These are phyloP conservation scores for Pogonognathellus flavescens DNA, from an alignment of 1,140 invertebrate genomes.

Conservation along the genomic window DNA sequence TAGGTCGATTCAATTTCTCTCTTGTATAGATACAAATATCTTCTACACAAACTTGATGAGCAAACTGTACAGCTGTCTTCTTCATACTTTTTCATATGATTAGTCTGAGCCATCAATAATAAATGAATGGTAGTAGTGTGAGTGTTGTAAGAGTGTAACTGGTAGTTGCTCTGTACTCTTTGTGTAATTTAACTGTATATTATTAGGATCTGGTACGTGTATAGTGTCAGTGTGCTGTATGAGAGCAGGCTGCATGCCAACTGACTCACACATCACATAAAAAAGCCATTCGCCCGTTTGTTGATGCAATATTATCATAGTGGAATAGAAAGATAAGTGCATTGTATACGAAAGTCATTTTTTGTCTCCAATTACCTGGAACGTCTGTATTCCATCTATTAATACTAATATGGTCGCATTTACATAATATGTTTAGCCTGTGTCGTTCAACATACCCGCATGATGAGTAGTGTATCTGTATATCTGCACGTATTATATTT, in stretches of 20 bases:
- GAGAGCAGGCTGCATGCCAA: constrained; percentile 1
- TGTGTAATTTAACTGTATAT: too few species aligned
- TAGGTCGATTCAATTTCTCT: not conserved
- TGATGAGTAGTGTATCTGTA: too few species aligned
- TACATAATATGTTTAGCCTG: not conserved
- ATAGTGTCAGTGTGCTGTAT: not conserved
- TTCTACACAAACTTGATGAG: too few species aligned
- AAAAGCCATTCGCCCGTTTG: not conserved
- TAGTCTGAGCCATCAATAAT: too few species aligned
- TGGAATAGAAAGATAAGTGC: not conserved
- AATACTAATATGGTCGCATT: not conserved
- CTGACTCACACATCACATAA: constrained; percentile 35
- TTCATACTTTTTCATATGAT: too few species aligned
- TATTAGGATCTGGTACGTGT: too few species aligned
- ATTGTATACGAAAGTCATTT: not conserved
- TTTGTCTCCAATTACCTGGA: not conserved
- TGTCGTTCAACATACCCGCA: too few species aligned
- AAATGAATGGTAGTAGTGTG: too few species aligned
- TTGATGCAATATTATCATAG: not conserved
- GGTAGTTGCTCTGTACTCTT: too few species aligned
- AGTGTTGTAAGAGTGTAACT: too few species aligned
- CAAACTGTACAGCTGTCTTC: too few species aligned
- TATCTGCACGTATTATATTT: not conserved
- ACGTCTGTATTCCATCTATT: not conserved
- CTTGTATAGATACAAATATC: too few species aligned